Evolutionary conservation across 1,140 invertebrate species (phyloP), one percentile per base, ranked within the genome.

Genomic region (Megathymus violae): DNA sequence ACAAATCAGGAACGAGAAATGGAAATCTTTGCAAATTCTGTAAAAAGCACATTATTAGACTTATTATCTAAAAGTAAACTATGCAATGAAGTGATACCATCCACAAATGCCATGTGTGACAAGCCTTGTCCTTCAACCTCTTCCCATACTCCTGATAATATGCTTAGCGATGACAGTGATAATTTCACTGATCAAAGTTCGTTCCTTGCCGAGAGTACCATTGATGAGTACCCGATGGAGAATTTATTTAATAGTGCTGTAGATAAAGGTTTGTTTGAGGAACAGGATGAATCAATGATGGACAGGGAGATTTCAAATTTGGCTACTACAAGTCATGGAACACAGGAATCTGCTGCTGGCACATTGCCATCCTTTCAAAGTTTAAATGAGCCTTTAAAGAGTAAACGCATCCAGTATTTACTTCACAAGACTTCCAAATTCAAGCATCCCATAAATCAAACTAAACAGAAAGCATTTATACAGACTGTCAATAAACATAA

Each of bases 391-490:
- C 85, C 85, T 36, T 70, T 85, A 51, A 92, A 92, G 71, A 91
- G 89, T 69, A 91, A 91, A 69, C 67, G 89, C 19, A 88, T 92
- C 56, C 90, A 92, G 64, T 92, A 91, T 78, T 70, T 92, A 58
- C 76, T 91, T n/a, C 91, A 91, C 65, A 91, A 91, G 68, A 91
- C 91, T 6, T 91, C 91, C 10, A 92, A 91, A 74, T 89, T 89
- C 44, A 91, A 89, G 50, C 89, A 90, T 72, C 89, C 89, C n/a
- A 88, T 89, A 43, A 80, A 85, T 3, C 87, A 90, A 46, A 91
- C 83, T 67, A 91, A 92, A 67, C 88, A 91, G 61, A 92, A 89
- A 58, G 88, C 89, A 13, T 91, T 92, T 16, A 90, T 91, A 79
- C 90, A 92, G 61, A 89, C 89, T 67, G 79, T 90, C 1, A 92